Percentiles rank a stretch among this genome's conserved stretches.
Evolutionary conservation across 2,113 vertebrate species (phyloP).

Genomic region (Neodon shergylaensis): DNA sequence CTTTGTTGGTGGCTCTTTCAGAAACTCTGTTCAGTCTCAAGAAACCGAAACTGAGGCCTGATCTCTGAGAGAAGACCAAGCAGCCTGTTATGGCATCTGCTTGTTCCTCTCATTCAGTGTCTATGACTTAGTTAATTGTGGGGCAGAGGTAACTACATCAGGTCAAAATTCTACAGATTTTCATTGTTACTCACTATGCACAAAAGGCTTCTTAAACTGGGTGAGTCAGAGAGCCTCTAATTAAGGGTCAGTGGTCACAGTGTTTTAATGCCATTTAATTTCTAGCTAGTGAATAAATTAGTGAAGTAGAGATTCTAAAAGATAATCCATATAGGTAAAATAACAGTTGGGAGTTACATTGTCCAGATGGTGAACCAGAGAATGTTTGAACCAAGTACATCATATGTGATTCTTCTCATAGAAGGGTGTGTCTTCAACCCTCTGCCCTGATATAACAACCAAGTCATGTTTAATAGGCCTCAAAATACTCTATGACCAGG

Average conservation of each 20-base stretch:
- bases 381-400: background rate
- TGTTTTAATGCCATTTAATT: constrained; percentile 12
- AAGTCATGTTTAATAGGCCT: background rate
- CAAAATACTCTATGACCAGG: background rate
- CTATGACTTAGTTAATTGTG: constrained; percentile 12
- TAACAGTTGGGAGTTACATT: background rate
- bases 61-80: too few species aligned
- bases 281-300: background rate
- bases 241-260: background rate
- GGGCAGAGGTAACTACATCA: background rate
- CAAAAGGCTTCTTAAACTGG: constrained; percentile 29
- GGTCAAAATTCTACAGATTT: constrained; percentile 30
- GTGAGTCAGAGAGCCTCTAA: background rate
- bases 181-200: background rate
- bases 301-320: background rate
- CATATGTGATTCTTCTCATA: background rate
- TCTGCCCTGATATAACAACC: background rate
- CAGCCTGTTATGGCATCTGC: too few species aligned
- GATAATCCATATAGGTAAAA: constrained; percentile 10
- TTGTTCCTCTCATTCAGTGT: background rate
- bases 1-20: too few species aligned
- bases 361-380: background rate
- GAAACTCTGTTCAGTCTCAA: too few species aligned
- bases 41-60: too few species aligned
- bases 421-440: background rate